Percentiles rank a stretch among this genome's conserved stretches.
These are phyloP conservation scores for Zophobas morio DNA, from an alignment of 1,140 invertebrate species.

Conservation along the genomic window DNA sequence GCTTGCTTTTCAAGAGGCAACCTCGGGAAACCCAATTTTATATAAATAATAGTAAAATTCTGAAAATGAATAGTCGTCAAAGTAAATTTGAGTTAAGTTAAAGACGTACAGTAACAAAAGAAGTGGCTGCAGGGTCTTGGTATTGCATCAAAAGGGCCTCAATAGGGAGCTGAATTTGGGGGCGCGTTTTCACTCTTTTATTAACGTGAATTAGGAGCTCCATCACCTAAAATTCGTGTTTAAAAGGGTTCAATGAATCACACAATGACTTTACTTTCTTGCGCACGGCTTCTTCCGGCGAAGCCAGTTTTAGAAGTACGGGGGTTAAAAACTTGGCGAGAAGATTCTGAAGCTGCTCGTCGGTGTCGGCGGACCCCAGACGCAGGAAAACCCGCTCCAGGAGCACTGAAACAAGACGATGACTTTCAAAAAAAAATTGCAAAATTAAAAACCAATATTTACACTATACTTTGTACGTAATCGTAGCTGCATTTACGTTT, in stretches of 20 bases:
- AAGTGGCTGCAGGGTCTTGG: constrained; percentile 82
- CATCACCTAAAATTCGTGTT: constrained; percentile 79
- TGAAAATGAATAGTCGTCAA: constrained; percentile 69
- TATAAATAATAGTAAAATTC: constrained; percentile 96
- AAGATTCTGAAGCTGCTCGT: constrained; percentile 88
- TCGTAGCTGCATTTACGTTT: constrained; percentile 2
- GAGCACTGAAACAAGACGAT: constrained; percentile 73
- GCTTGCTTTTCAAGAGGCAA: constrained; percentile 83
- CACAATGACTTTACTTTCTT: constrained; percentile 76
- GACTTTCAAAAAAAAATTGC: constrained; percentile 16
- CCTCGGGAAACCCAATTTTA: constrained; percentile 92
- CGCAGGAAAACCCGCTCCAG: constrained; percentile 91
- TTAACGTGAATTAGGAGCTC: constrained; percentile 95
- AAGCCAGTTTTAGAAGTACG: constrained; percentile 91
- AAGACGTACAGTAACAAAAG: constrained; percentile 82
- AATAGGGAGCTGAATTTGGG: constrained; percentile 89
- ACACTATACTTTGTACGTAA: constrained; percentile 16
- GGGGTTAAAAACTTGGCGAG: constrained; percentile 90
- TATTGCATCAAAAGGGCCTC: constrained; percentile 87
- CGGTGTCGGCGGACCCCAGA: constrained; percentile 88
- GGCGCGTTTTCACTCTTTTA: constrained; percentile 87
- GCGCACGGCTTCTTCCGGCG: constrained; percentile 86
- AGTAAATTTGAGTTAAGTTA: constrained; percentile 17
- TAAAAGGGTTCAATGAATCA: constrained; percentile 37
- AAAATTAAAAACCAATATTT: constrained; percentile 30